Evolutionary conservation across 2,113 vertebrate genomes (phyloP), one percentile per base, ranked within the genome.

Genomic region (Cinclus mexicanus): DNA sequence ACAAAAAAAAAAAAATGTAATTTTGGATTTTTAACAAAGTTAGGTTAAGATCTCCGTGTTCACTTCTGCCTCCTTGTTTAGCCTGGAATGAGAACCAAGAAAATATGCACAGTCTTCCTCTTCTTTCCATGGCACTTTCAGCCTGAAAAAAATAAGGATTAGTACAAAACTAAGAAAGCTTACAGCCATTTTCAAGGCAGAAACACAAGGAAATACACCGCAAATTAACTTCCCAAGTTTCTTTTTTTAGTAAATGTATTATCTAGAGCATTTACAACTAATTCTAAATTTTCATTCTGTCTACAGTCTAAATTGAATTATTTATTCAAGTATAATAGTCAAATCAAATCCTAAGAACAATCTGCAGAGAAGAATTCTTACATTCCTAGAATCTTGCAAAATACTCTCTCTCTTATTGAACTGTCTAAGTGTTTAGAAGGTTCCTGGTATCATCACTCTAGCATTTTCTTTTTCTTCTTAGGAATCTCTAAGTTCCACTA

Each of bases 71-170:
- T 89, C 33, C 26, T 46, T 93, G 50, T 86, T 93, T 95, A 74
- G 42, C 64, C 76, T 91, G 93, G 78, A 79, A 90, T 41, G 26
- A 90, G 44, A 93, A 92, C 23, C 56, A 71, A 92, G 60, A 86
- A 93, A 91, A 87, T 59, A 70, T 6, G 10, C 25, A 80, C 14
- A 86, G 37, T 33, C 35, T 89, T 90, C 55, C 37, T 79, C 68
- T 86, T 39, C 67, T 87, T 77, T 71, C 37, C 52, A 63, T 47
- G 33, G 35, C 25, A 81, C 25, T 86, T 93, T 74, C 55, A 52
- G 59, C 16, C 69, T 75, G 15, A 70, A n/a, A 83, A 80, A 77
- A 65, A 22, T 35, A 70, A 63, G 16, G 11, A 23, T 60, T 35
- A 81, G 12, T 55, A 67, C 22, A 92, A 92, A 83, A n/a, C 16